A percentile compares a stretch with the other conserved stretches of the same genome.
These are phyloP conservation scores for Arion vulgaris DNA, from an alignment of 1,140 invertebrate species.

Conservation along the genomic window DNA sequence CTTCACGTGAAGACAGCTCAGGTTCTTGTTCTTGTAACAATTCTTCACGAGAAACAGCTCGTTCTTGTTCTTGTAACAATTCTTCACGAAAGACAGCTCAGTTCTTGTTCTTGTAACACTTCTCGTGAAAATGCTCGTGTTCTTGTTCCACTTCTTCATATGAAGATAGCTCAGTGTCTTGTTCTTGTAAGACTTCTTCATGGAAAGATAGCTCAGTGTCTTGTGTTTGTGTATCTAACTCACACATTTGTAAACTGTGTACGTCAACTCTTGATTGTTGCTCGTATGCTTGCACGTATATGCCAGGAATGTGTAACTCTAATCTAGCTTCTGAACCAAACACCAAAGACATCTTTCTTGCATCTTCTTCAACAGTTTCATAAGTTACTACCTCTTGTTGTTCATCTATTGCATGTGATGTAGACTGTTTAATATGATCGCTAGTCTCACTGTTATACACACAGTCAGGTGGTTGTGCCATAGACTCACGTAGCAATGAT, in stretches of 20 bases:
- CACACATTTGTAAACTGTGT: no score
- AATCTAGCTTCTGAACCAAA: neutral
- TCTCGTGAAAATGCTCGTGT: neutral
- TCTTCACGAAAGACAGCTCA: neutral
- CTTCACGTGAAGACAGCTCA: neutral
- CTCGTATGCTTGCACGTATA: neutral
- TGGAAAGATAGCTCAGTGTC: neutral
- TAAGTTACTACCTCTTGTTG: neutral
- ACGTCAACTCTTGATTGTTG: neutral
- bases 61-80: neutral
- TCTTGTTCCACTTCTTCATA: neutral
- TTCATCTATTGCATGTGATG: no score
- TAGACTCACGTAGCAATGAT: no score
- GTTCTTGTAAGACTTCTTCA: neutral
- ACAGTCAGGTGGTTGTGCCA: no score
- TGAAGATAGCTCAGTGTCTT: neutral
- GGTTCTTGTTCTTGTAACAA: neutral
- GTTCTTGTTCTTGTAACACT: neutral
- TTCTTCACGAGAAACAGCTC: neutral
- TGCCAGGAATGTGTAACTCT: neutral
- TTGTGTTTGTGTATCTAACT: neutral
- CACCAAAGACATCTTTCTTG: constrained; percentile 4
- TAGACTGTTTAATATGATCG: no score
- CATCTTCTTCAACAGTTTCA: neutral
- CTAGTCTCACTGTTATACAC: no score